Evolutionary conservation across 2,888 invertebrate genomes (phyloP).

Genomic region (Nephrotoma flavescens): DNA sequence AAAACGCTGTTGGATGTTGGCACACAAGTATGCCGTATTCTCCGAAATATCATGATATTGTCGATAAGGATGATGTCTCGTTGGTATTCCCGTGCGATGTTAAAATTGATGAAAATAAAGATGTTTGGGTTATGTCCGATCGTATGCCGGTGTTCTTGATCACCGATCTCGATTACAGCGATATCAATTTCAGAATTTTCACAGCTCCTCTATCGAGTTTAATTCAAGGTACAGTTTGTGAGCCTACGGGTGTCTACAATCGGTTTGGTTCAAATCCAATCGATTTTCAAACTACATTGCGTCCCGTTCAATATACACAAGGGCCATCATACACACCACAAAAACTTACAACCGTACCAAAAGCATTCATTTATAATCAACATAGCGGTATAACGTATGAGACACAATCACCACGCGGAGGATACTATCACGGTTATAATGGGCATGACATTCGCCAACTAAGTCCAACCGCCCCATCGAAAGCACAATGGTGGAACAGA

Average conservation of each 20-base stretch:
- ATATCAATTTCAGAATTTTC: constrained; percentile 64
- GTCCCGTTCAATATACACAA: constrained; percentile 7
- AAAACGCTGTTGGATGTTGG: constrained; percentile 75
- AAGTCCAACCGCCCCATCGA: not conserved
- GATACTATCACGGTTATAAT: not conserved
- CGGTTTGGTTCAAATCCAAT: constrained; percentile 14
- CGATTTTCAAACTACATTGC: constrained; percentile 12
- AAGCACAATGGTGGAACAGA: constrained; percentile 4
- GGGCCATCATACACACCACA: constrained; percentile 9
- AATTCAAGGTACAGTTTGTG: constrained; percentile 58
- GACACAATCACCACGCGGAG: constrained; percentile 11
- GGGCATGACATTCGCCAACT: no score
- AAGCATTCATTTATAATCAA: constrained; percentile 29
- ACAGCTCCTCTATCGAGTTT: constrained; percentile 51
- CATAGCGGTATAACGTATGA: constrained; percentile 30
- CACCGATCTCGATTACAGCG: constrained; percentile 52
- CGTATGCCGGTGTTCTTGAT: constrained; percentile 66
- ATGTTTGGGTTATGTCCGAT: constrained; percentile 70
- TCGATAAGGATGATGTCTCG: constrained; percentile 59
- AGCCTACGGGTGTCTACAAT: constrained; percentile 29
- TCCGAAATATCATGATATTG: constrained; percentile 49
- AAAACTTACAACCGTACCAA: constrained; percentile 16
- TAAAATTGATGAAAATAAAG: constrained; percentile 53
- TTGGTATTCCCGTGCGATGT: constrained; percentile 68
- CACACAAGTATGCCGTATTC: constrained; percentile 49